Base-by-base conservation (phyloP, 2,113 vertebrate species). In the Seriola dumerili region DNA sequence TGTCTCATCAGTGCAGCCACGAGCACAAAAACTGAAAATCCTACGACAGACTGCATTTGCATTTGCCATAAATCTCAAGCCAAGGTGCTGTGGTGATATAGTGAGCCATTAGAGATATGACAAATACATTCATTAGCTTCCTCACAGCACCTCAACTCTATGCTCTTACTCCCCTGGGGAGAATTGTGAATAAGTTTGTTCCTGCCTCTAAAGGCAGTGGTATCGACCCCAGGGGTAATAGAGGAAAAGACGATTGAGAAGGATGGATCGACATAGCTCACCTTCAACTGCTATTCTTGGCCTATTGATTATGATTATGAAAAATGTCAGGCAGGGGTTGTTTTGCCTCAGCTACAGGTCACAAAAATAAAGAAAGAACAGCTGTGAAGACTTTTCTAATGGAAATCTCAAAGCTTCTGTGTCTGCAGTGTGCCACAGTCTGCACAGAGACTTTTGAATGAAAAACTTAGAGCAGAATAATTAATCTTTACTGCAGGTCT, bases 81-180 rank as follows among this genome's bases (percentile, higher is more conserved):
- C 65, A 83, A 91, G 83, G 88, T 88, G 86, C 68, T 13, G 44
- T 58, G 73, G 50, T 86, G 86, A 90, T 85, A 79, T 76, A 88
- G 76, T 89, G 71, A 88, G 80, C 81, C 85, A 89, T 92, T 90
- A 90, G 76, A 88, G 71, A 85, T 79, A 81, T 90, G 89, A 92
- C 85, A 84, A 88, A 92, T 87, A 71, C 86, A 89, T 84, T 89
- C 84, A 92, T 90, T 86, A 89, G 72, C 82, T 68, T 68, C 57
- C 62, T 54, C 55, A 9, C 52, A 25, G 59, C 65, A 46, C 65
- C 83, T 69, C 50, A n/a, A 76, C 81, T 78, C 57, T 72, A 55
- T 14, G 72, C 84, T 86, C 62, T 29, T 72, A 9, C 58, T 88
- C 75, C 70, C 67, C 1, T 25, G 17, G 63, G n/a, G 50, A 50